phyloP scores from a whole-genome alignment of 2,797 vertebrate genomes.

The Neoniphon sammara region DNA sequence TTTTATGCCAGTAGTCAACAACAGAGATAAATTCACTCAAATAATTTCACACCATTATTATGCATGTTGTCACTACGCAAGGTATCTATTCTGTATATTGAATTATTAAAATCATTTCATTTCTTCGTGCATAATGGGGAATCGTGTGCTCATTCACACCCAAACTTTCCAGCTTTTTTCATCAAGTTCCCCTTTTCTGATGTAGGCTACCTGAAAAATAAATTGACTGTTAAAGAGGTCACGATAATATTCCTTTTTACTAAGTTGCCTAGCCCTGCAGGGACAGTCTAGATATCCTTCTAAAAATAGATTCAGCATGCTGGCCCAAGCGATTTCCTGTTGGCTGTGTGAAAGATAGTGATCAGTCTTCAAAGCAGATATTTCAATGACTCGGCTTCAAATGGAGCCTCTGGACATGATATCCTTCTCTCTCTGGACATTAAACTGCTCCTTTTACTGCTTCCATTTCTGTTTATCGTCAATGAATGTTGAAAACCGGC shows the following conservation, averaged over 20 bases:
- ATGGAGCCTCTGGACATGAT: not conserved
- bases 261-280: not conserved
- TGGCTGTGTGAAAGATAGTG: slow-evolving; percentile 5
- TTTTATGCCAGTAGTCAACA: too few relatives aligned
- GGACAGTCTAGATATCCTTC: slow-evolving; percentile 11
- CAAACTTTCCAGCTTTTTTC: not conserved
- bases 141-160: not conserved
- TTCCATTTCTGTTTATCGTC: slow-evolving; percentile 10
- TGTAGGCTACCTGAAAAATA: not conserved
- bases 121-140: too few relatives aligned
- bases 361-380: slow-evolving; percentile 15
- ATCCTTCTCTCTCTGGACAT: not conserved
- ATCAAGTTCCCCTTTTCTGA: not conserved
- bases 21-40: too few relatives aligned
- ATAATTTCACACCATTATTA: too few relatives aligned
- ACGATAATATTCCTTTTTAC: not conserved
- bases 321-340: slow-evolving; percentile 46
- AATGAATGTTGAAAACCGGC: not conserved
- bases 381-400: not conserved
- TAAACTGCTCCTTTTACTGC: not conserved
- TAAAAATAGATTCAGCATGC: slow-evolving; percentile 30
- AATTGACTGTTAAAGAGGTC: not conserved
- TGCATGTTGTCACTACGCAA: too few relatives aligned
- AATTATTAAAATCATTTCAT: not conserved
- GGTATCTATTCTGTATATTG: not conserved